Evolutionary conservation across 92 coral and sea anemone species (phyloP).

Genomic region (Montipora capitata): DNA sequence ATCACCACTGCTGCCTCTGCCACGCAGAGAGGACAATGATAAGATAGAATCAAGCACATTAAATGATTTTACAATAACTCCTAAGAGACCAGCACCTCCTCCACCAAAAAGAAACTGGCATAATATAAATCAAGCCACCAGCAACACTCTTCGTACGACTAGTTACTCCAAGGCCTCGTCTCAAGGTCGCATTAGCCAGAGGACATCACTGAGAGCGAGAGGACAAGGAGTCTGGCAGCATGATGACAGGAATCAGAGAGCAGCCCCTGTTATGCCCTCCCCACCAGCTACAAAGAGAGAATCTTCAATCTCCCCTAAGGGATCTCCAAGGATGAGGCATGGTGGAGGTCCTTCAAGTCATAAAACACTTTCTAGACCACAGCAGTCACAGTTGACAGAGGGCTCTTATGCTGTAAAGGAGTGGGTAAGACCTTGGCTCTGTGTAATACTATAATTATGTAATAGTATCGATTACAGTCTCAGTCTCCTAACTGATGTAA

Average conservation of each 20-base stretch:
- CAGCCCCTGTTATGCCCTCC: background rate
- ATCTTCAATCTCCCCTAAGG: background rate
- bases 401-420: background rate
- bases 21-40: constrained; percentile 15
- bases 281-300: background rate
- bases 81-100: constrained; percentile 69
- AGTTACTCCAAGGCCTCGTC: background rate
- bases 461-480: no score
- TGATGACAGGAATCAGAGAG: constrained; percentile 7
- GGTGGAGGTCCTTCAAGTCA: background rate
- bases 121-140: background rate
- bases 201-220: background rate
- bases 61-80: constrained; percentile 57
- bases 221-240: background rate
- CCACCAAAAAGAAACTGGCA: constrained; percentile 34
- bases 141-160: constrained; percentile 20
- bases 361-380: constrained; percentile 6
- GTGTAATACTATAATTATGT: background rate
- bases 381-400: background rate
- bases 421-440: background rate
- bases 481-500: no score
- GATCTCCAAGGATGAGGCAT: constrained; percentile 18
- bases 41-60: constrained; percentile 38
- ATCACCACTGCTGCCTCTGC: constrained; percentile 61
- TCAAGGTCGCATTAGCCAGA: constrained; percentile 20